A percentile compares a stretch with the other conserved stretches of the same genome.
These are phyloP conservation scores for Nasua narica DNA, from an alignment of 2,797 vertebrate genomes.

Conservation along the genomic window DNA sequence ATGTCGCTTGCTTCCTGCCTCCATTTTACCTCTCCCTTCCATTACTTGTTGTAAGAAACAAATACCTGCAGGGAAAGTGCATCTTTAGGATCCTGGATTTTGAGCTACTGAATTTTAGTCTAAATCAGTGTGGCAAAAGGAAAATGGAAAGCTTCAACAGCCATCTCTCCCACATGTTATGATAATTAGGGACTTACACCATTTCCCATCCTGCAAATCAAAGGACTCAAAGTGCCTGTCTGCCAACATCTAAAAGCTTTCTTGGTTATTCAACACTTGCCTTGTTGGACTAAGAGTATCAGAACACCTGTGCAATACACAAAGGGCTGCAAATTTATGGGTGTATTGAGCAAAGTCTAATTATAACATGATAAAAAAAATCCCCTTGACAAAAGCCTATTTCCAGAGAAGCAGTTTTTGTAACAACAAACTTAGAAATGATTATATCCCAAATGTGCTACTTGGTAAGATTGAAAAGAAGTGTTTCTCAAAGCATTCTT, in stretches of 20 bases:
- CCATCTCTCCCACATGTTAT: not conserved
- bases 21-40: not conserved
- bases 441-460: not conserved
- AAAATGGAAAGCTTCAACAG: not conserved
- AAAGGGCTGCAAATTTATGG: constrained; percentile 20
- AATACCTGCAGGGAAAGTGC: not conserved
- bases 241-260: not conserved
- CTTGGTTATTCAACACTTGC: not conserved
- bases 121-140: not conserved
- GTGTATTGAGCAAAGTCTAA: constrained; percentile 48
- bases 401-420: constrained; percentile 49
- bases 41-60: not conserved
- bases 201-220: not conserved
- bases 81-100: not conserved
- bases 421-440: constrained; percentile 49
- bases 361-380: constrained; percentile 43
- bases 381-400: constrained; percentile 15
- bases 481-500: not conserved
- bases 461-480: constrained; percentile 10
- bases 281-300: not conserved
- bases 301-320: constrained; percentile 24
- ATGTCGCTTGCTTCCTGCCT: not conserved
- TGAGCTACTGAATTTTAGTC: not conserved
- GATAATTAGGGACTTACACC: not conserved
- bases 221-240: not conserved